Base-by-base conservation (phyloP, 2,888 invertebrate genomes). In the Pachycephus smyrnensis region DNA sequence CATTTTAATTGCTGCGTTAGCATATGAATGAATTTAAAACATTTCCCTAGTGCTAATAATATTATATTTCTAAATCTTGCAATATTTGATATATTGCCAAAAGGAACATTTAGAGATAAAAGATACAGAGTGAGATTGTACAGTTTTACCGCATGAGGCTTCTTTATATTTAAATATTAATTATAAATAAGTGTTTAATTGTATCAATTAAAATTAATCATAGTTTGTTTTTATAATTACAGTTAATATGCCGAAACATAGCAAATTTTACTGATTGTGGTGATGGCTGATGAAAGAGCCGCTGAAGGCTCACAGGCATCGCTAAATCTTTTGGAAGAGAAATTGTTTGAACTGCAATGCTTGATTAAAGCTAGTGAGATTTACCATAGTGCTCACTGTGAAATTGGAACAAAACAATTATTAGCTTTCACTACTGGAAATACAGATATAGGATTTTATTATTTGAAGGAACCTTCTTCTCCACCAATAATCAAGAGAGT, bases 271-370 rank as follows among this genome's bases (percentile, higher is more conserved):
- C 32, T 78, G 55, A 76, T 75, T 36, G 73, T 40, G 69, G 83
- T 82, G 80, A 85, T 85, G 85, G 85, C 85, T 35, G 82, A 81
- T 55, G 81, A 80, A 77, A 77, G 75, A 69, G 71, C 77, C 68
- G 75, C 77, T 32, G 77, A 80, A 75, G 79, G 80, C 73, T 69
- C 79, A 33, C 80, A 82, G 69, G 76, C 82, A 30, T 71, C 79
- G 74, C 82, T 84, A 77, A 84, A 87, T 80, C 81, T 87, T 12
- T 76, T 80, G 15, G 83, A 86, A 55, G 86, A 90, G 68, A 85
- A 87, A 78, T 82, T 91, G 33, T 91, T 91, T 73, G 89, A 90
- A 68, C 80, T 91, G 31, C 87, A 88, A 81, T 91, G 91, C 80
- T 77, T 91, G 76, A 87, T 91, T 32, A 90, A 87, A 84, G 88